A percentile compares a stretch with the other conserved stretches of the same genome.
phyloP scores from a whole-genome alignment of 2,888 invertebrate genomes.

The Leucophenga maculata region DNA sequence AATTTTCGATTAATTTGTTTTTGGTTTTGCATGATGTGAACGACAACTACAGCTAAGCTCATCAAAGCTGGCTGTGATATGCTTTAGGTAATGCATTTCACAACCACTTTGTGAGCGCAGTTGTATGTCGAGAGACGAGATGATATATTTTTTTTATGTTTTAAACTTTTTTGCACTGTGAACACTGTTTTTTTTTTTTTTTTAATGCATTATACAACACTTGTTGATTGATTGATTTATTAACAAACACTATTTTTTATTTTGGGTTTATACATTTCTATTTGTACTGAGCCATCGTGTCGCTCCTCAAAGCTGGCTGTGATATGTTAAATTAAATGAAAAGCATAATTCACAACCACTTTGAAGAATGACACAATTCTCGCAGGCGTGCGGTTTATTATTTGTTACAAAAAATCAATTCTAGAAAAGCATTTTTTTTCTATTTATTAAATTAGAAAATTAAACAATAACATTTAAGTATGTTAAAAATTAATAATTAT shows the following conservation, averaged over 20 bases:
- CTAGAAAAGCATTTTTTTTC: too few species aligned
- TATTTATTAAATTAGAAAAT: too few species aligned
- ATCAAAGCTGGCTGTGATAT: constrained; percentile 99
- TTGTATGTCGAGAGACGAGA: constrained; percentile 48
- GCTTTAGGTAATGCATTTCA: constrained; percentile 79
- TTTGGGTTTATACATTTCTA: constrained; percentile 21
- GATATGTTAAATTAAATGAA: constrained; percentile 80
- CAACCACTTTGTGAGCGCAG: constrained; percentile 86
- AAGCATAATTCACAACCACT: constrained; percentile 89
- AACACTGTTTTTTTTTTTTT: background rate
- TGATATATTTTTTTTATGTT: constrained; percentile 25
- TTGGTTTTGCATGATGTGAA: constrained; percentile 50
- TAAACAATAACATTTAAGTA: too few species aligned
- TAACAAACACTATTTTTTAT: background rate
- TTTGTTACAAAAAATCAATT: background rate
- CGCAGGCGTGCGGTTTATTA: constrained; percentile 21
- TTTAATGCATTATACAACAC: background rate
- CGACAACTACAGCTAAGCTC: constrained; percentile 76
- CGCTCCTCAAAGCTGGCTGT: constrained; percentile 99
- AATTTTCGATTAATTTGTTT: constrained; percentile 1
- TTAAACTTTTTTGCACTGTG: constrained; percentile 4
- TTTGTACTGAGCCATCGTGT: constrained; percentile 63
- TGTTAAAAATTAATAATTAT: too few species aligned
- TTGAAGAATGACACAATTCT: constrained; percentile 81
- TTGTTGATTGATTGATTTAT: constrained; percentile 3